Evolutionary conservation across 2,797 vertebrate genomes (phyloP), one percentile per base, ranked within the genome.

Genomic region (Chiroxiphia lanceolata): DNA sequence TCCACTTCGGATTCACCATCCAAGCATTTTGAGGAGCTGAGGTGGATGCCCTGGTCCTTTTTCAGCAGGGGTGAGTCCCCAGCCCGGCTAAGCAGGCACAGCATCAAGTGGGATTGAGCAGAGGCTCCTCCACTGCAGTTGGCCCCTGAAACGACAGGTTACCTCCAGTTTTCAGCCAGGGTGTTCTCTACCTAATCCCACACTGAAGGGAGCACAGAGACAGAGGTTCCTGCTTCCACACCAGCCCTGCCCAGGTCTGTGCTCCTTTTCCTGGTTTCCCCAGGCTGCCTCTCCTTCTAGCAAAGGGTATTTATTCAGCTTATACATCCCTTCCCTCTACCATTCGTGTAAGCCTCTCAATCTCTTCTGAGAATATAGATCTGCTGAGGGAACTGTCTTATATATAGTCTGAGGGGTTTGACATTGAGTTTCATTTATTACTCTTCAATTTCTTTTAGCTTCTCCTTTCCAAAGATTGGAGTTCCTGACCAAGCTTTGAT

Each of bases 101-200:
- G 42, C 9, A 6, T 33, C 13, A 45, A 11, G 20, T 1, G 0
- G 6, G 3, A 44, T 11, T 1, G 1, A 59, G 47, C 18, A 82
- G 38, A 26, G 63, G 10, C 15, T 81, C 17, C 40, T 68, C 15
- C 36, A 61, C 60, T 2, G 2, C 63, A 23, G 2, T 7, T 54
- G 4, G 44, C 50, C 18, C 1, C 23, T 61, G 48, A 74, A 85
- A 42, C 7, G 17, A 69, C 0, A 4, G 23, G 26, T 17, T 18
- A 44, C 8, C 33, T 56, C 51, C 42, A 78, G 18, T 23, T 64
- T 61, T 56, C 74, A 72, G 8, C 7, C 40, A 42, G 56, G 31
- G 8, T 13, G 15, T 42, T 45, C 10, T 76, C 59, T 20, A 44
- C 34, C 33, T 42, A 33, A 42, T 60, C 29, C 40, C 20, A 20